Conservation (phyloP, 1,140 invertebrate genomes). For the Drosophila sp. region DNA sequence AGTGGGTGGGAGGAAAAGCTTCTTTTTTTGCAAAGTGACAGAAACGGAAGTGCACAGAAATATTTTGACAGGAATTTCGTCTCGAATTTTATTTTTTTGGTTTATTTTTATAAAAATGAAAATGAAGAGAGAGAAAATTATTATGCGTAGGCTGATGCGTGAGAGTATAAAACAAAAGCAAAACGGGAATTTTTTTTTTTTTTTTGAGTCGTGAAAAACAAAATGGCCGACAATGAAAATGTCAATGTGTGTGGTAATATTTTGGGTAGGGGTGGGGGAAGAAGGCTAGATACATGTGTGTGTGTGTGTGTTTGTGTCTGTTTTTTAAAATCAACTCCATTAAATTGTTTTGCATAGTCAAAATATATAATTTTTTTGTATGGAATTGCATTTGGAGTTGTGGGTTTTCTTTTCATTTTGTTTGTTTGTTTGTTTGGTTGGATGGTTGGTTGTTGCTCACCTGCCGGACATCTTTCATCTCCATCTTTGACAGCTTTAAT, state of each 20-base stretch:
- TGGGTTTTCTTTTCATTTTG: constrained; percentile 28
- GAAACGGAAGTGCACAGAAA: constrained; percentile 63
- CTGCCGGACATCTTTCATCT: constrained; percentile 87
- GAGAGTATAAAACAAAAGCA: constrained; percentile 36
- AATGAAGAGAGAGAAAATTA: constrained; percentile 66
- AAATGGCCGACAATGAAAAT: constrained; percentile 65
- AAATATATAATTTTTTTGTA: constrained; percentile 27
- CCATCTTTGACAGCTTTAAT: constrained; percentile 86
- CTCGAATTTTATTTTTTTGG: constrained; percentile 34
- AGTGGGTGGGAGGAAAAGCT: background rate
- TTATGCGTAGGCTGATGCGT: constrained; percentile 69
- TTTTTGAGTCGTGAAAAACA: constrained; percentile 49
- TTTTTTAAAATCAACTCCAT: constrained; percentile 52
- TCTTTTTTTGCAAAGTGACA: constrained; percentile 35
- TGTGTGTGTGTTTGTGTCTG: constrained; percentile 8
- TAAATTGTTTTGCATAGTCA: constrained; percentile 37
- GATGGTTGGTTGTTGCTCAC: constrained; percentile 83
- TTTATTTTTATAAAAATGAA: constrained; percentile 36
- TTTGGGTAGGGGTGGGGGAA: background rate
- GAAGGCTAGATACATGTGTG: constrained; percentile 2
- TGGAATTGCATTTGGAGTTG: constrained; percentile 33
- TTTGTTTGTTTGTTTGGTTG: constrained; percentile 43
- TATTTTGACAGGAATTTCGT: constrained; percentile 65
- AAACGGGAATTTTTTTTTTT: constrained; percentile 18
- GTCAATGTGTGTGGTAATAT: constrained; percentile 31